Evolutionary conservation across 2,797 vertebrate species (phyloP).

Genomic region (Knipowitschia caucasica): DNA sequence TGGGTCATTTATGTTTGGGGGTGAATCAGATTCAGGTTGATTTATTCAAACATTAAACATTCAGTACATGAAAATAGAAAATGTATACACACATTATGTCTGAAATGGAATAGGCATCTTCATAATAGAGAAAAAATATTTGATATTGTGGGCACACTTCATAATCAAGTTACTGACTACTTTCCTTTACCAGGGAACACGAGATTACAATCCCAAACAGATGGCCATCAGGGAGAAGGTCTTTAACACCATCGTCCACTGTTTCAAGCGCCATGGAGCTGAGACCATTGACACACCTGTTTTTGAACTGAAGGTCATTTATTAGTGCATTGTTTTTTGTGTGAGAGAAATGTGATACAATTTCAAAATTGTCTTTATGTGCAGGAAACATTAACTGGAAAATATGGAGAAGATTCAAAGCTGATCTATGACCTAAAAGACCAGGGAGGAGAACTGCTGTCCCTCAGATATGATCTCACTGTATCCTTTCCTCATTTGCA

Average conservation of each 20-base stretch:
- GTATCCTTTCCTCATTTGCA: too few species aligned
- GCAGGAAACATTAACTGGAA: constrained; percentile 89
- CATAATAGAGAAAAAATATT: neutral
- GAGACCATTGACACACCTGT: constrained; percentile 95
- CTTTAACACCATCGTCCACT: constrained; percentile 81
- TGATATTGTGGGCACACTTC: neutral
- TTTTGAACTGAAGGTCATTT: constrained; percentile 89
- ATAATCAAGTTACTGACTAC: neutral
- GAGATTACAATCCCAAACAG: constrained; percentile 90
- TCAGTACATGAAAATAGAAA: too few species aligned
- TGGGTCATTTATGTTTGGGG: neutral
- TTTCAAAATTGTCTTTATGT: neutral
- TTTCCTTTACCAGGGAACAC: constrained; percentile 82
- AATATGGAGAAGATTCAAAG: constrained; percentile 92
- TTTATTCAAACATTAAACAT: too few species aligned
- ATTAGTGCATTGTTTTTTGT: neutral
- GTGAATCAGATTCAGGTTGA: too few species aligned
- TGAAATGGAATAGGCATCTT: too few species aligned
- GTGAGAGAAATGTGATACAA: neutral
- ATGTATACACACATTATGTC: too few species aligned
- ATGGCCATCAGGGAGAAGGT: constrained; percentile 91
- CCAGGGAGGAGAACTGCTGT: constrained; percentile 93
- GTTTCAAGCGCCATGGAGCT: constrained; percentile 94
- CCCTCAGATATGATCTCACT: constrained; percentile 94
- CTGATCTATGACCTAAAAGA: constrained; percentile 97